Percentiles rank a stretch among this genome's conserved stretches.
These are phyloP conservation scores for Sthenelais limicola DNA, from an alignment of 2,888 invertebrate genomes.

Conservation along the genomic window DNA sequence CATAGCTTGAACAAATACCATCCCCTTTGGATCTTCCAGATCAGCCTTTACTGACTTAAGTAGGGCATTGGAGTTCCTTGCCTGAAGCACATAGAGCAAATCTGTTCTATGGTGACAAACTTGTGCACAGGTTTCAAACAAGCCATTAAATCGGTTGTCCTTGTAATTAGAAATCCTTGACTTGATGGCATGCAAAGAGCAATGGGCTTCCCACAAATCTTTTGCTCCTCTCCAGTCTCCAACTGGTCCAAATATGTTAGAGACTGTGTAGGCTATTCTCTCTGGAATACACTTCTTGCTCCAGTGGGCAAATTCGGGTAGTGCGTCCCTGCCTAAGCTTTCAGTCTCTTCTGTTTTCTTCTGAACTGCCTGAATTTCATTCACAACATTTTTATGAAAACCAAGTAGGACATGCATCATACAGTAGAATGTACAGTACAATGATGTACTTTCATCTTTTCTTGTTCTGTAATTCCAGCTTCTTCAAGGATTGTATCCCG, in stretches of 20 bases:
- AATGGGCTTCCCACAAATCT: conserved; percentile 11
- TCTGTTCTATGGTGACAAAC: conserved; percentile 11
- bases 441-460: not conserved
- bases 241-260: conserved; percentile 2
- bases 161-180: conserved; percentile 6
- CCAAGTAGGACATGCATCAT: conserved; percentile 29
- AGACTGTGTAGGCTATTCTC: not conserved
- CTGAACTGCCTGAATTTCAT: not conserved
- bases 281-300: not conserved
- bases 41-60: conserved; percentile 23
- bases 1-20: conserved; percentile 22
- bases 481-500: not conserved
- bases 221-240: conserved; percentile 1
- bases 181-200: not conserved
- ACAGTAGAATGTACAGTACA: conserved; percentile 7
- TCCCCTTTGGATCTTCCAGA: conserved; percentile 3
- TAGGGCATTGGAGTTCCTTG: not conserved
- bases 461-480: not conserved
- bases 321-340: conserved; percentile 1
- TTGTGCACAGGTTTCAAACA: conserved; percentile 26
- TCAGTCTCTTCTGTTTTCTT: not conserved
- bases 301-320: not conserved
- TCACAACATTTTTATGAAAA: conserved; percentile 10
- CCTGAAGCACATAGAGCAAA: not conserved
- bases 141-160: conserved; percentile 25